Percentiles rank a stretch among this genome's conserved stretches.
Conservation (phyloP, 2,797 vertebrate species). For the Alauda arvensis region DNA sequence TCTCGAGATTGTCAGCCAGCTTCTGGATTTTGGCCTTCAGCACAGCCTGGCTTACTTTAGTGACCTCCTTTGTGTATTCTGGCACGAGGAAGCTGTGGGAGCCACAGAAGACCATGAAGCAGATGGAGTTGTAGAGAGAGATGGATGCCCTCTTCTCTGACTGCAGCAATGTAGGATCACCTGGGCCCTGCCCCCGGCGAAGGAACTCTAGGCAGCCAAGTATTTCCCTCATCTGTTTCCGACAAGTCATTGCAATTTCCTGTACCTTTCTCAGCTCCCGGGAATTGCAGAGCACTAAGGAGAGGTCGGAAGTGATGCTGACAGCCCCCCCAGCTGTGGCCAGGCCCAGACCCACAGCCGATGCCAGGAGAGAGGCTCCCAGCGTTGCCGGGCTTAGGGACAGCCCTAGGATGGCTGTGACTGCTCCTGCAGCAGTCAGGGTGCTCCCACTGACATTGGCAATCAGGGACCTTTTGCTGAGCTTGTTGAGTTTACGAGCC, state of each 20-base stretch:
- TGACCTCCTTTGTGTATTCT: constrained; percentile 64
- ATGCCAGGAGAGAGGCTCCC: constrained; percentile 70
- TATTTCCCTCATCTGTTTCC: constrained; percentile 75
- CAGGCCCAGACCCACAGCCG: constrained; percentile 72
- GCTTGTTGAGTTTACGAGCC: constrained; percentile 61
- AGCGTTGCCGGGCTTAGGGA: constrained; percentile 70
- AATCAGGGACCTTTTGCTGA: constrained; percentile 55
- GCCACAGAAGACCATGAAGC: constrained; percentile 69
- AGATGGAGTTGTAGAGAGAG: constrained; percentile 68
- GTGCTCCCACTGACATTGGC: constrained; percentile 65
- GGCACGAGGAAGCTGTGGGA: constrained; percentile 71
- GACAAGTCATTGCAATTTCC: constrained; percentile 69
- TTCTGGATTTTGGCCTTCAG: constrained; percentile 76
- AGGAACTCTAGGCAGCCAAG: constrained; percentile 70
- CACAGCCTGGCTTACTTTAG: constrained; percentile 69
- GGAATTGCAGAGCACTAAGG: constrained; percentile 60
- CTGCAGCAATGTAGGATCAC: constrained; percentile 57
- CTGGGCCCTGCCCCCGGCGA: constrained; percentile 48
- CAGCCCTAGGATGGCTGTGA: constrained; percentile 71
- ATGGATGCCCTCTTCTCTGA: constrained; percentile 68
- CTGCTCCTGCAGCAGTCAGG: constrained; percentile 59
- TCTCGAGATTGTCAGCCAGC: constrained; percentile 71
- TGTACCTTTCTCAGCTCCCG: constrained; percentile 68
- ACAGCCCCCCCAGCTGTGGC: constrained; percentile 69
- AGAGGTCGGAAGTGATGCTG: constrained; percentile 68